Evolutionary conservation across 2,797 vertebrate genomes (phyloP).

Genomic region (Eulemur coronatus): DNA sequence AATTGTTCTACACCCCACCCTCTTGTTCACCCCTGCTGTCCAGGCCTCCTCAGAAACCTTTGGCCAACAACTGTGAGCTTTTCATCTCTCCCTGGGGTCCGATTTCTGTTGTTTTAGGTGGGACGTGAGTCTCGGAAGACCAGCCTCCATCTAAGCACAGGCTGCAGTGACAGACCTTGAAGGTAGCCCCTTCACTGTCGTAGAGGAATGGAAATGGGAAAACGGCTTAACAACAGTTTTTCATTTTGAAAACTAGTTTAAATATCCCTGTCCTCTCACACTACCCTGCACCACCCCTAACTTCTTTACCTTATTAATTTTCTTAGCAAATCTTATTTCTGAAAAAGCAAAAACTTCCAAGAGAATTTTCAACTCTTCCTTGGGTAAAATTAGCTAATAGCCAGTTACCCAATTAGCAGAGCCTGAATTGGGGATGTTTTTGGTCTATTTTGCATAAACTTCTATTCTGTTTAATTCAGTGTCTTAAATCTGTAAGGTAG

Average conservation of each 20-base stretch:
- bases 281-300: not conserved
- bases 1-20: accelerated
- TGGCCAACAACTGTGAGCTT: not conserved
- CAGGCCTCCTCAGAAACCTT: not conserved
- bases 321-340: constrained; percentile 5
- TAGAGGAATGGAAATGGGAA: not conserved
- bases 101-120: not conserved
- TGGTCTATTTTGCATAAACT: not conserved
- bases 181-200: accelerated
- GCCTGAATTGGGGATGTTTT: not conserved
- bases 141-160: accelerated
- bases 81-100: not conserved
- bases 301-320: not conserved
- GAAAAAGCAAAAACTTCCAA: not conserved
- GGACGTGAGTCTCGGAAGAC: too few species aligned
- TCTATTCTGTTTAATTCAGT: not conserved
- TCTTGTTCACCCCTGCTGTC: accelerated
- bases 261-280: not conserved
- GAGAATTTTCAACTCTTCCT: not conserved
- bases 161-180: not conserved
- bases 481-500: not conserved
- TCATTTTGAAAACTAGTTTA: not conserved
- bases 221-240: not conserved
- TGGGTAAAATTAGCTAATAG: constrained; percentile 14
- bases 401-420: not conserved